Evolutionary conservation across 2,888 invertebrate genomes (phyloP), one percentile per base, ranked within the genome.

Genomic region (Dryocosmus kuriphilus): DNA sequence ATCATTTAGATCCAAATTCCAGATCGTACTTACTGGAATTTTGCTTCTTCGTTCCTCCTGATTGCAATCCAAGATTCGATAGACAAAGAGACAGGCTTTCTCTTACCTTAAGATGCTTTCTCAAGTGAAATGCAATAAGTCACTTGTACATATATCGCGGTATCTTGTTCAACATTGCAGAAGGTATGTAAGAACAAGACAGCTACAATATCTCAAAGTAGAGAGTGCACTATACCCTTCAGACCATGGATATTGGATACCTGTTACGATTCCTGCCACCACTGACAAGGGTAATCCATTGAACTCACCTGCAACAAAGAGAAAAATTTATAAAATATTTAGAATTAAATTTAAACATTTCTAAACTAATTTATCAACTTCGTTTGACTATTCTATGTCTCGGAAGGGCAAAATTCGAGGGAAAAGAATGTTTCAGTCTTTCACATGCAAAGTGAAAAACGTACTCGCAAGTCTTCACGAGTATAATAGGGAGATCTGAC

Each of bases 81-180:
- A 32, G 11, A 51, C 30, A 30, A 27, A 41, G 46, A 46, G 32
- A 71, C 71, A 51, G 46, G 71, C 14, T 30, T 22, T 55, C 71
- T 14, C 71, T 71, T 71, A 22, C 7, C n/a, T 5, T 6, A 46
- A 1, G 30, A 71, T 71, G 51, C 32, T 32, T 51, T 32, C 71
- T 51, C 51, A 71, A 71, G n/a, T n/a, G 51, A 71, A 71, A 71
- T 22, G 71, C 71, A 71, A 55, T 51, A 71, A 71, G 71, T 51
- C 71, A 71, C 71, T 65, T 55, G 51, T 30, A 71, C 30, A 27
- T 67, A 51, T 46, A 27, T 71, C 32, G 30, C 30, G 51, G 41
- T 71, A 71, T 51, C 71, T 55, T 51, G 51, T 71, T 71, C 30
- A 71, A 30, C 51, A 71, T 27, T 60, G 60, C 60, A 60, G 14